phyloP scores from a whole-genome alignment of 1,140 invertebrate genomes.

The Drosophila arizonae region DNA sequence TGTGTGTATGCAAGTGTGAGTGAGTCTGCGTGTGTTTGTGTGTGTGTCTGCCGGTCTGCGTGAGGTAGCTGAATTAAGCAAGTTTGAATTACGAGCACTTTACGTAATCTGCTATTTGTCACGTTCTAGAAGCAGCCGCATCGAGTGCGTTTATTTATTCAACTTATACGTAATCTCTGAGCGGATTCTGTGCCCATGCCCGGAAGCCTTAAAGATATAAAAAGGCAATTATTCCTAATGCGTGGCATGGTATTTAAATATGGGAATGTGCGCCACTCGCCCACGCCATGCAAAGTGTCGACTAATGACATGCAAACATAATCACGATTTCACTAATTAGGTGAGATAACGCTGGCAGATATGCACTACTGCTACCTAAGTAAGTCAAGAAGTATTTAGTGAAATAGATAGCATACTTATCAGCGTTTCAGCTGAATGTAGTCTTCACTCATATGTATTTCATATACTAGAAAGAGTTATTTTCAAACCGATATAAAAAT shows the following conservation, averaged over 20 bases:
- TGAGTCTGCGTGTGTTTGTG: constrained; percentile 32
- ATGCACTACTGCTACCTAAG: background rate
- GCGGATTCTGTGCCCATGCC: background rate
- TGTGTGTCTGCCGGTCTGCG: background rate
- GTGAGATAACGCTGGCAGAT: constrained; percentile 7
- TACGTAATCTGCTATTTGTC: background rate
- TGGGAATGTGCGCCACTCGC: background rate
- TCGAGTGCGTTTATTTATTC: constrained; percentile 3
- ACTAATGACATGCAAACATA: constrained; percentile 40
- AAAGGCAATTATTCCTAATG: constrained; percentile 20
- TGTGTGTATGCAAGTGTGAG: background rate
- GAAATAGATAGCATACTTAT: constrained; percentile 35
- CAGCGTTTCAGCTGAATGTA: constrained; percentile 1
- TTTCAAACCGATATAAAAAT: background rate
- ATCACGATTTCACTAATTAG: constrained; percentile 16
- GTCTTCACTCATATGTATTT: background rate
- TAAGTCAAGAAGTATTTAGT: constrained; percentile 13
- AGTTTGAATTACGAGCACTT: background rate
- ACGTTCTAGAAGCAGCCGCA: constrained; percentile 1
- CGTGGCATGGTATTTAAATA: background rate
- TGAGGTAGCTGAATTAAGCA: constrained; percentile 10
- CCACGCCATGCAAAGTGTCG: background rate
- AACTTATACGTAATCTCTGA: constrained; percentile 1
- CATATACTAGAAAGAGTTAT: background rate
- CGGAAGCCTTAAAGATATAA: background rate